Base-by-base conservation (phyloP, 1,140 invertebrate species). In the Bombus terrestris region DNA sequence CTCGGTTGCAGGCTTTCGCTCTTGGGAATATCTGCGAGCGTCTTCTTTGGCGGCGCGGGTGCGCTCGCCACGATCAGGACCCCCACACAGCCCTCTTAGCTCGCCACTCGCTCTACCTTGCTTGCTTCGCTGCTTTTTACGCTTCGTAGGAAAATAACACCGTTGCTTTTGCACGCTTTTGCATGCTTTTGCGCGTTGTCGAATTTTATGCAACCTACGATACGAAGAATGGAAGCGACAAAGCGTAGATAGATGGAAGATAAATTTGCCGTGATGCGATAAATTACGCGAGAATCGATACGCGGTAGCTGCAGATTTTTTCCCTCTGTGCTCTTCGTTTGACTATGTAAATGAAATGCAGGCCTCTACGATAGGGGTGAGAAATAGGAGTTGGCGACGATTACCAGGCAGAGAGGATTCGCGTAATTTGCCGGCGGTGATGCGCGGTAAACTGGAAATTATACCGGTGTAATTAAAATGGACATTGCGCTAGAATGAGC, bases 1-100 rank as follows among this genome's bases (percentile, higher is more conserved):
- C 95, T 94, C 93, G 91, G 91, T 91, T 92, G 87, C 89, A 83
- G 89, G 89, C 88, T 91, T 92, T 93, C 92, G 93, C 92, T 93
- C 93, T 93, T 93, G 93, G 93, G 93, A 94, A 95, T 90, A 90
- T 90, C 89, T 94, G 92, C 88, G 91, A 87, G 91, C 81, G 59
- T 89, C 88, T 87, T 89, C 89, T 90, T 90, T 90, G 89, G 89
- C 89, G 89, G 88, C 88, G 88, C 79, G 88, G 72, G 76, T 88
- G 72, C 86, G 39, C 75, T 77, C n/a, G 77, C 75, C 81, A 69
- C 53, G 84, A 83, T 83, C 75, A 22, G 81, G 83, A 88, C 82
- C 83, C 87, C 87, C 83, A 84, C 87, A 68, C 73, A 39, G 64
- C 28, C 83, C 77, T 32, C 73, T 18, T 22, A 22, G 37, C 64